These are phyloP conservation scores for Platycnemis pennipes DNA, from an alignment of 2,888 invertebrate species.

Conservation along the genomic window DNA sequence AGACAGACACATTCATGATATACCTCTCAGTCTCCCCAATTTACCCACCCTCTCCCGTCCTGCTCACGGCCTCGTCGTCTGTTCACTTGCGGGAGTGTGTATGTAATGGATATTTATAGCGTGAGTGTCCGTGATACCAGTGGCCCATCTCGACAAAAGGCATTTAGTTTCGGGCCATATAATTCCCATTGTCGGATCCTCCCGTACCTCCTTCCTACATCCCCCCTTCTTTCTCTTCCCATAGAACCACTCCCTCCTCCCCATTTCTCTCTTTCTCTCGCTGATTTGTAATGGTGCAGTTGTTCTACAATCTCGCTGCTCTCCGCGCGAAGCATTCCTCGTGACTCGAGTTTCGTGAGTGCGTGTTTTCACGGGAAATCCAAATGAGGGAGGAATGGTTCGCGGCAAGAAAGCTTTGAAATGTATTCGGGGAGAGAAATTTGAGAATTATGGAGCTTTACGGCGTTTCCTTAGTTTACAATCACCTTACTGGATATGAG, in stretches of 20 bases:
- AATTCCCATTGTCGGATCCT: slow-evolving; percentile 36
- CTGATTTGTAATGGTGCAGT: slow-evolving; percentile 24
- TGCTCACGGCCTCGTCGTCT: background rate
- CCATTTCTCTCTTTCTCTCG: background rate
- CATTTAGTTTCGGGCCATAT: slow-evolving; percentile 55
- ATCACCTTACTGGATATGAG: no score
- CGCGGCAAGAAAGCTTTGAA: no score
- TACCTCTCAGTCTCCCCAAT: background rate
- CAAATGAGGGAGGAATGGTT: no score
- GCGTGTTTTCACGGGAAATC: background rate
- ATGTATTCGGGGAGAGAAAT: no score
- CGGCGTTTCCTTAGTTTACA: no score
- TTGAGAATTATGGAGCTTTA: no score
- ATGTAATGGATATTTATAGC: slow-evolving; percentile 52
- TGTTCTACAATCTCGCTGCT: background rate
- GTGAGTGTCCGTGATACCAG: slow-evolving; percentile 42
- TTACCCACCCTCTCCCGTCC: background rate
- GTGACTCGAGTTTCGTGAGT: background rate
- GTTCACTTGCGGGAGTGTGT: slow-evolving; percentile 34
- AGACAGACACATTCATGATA: background rate
- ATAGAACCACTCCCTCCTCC: background rate
- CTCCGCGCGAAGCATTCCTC: background rate
- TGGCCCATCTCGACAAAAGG: slow-evolving; percentile 48
- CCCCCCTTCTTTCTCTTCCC: background rate
- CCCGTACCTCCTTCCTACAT: background rate